phyloP scores from a whole-genome alignment of 2,797 vertebrate genomes.

The Heterohyrax brucei region DNA sequence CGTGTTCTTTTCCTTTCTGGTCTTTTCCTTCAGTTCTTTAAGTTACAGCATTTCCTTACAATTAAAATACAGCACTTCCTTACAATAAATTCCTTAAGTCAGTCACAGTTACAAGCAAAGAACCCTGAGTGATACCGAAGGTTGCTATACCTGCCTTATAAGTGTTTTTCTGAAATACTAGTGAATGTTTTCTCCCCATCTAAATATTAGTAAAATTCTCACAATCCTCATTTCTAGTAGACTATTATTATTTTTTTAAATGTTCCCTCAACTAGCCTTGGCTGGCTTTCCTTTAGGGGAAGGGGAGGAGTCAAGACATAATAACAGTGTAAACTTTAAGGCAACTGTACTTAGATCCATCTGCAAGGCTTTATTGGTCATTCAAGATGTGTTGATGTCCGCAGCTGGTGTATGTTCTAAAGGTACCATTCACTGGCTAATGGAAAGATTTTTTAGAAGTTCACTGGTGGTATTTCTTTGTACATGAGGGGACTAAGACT shows the following conservation, averaged over 20 bases:
- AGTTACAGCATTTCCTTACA: background rate
- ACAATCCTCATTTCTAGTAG: constrained; percentile 14
- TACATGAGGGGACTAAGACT: constrained; percentile 10
- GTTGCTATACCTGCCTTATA: constrained; percentile 19
- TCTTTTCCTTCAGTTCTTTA: background rate
- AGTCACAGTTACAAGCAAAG: background rate
- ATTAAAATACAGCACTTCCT: background rate
- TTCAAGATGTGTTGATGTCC: background rate
- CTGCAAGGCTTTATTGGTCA: constrained; percentile 1
- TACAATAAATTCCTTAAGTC: background rate
- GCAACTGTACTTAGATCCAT: constrained; percentile 12
- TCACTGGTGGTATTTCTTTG: constrained; percentile 55
- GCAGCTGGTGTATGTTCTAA: background rate
- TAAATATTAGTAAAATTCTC: constrained; percentile 30
- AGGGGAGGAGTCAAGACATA: background rate
- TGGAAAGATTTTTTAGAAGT: constrained; percentile 51
- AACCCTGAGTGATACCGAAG: background rate
- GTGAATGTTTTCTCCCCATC: constrained; percentile 30
- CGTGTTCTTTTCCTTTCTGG: background rate
- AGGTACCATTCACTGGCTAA: background rate
- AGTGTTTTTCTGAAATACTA: background rate
- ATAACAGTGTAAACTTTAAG: background rate
- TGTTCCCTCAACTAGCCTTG: background rate
- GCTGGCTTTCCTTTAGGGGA: background rate
- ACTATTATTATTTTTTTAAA: too few relatives aligned